Percentiles rank a stretch among this genome's conserved stretches.
Evolutionary conservation across 2,888 invertebrate species (phyloP).

Genomic region (Smittia aterrima): DNA sequence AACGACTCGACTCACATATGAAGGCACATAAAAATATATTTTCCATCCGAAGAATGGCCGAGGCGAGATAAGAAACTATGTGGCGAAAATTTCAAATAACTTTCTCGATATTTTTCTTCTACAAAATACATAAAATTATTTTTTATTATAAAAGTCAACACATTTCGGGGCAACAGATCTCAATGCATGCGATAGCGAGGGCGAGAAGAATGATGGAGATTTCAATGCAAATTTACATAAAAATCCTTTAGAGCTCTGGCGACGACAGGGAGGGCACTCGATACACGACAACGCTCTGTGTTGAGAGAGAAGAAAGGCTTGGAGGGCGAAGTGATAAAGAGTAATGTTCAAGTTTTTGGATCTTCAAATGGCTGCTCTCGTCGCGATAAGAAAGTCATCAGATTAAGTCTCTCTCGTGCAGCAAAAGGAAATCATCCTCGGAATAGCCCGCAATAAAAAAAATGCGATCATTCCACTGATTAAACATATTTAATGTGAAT

Average conservation of each 20-base stretch:
- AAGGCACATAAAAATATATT: slow-evolving; percentile 6
- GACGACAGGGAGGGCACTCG: background rate
- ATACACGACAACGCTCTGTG: background rate
- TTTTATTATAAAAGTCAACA: slow-evolving; percentile 40
- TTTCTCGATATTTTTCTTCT: slow-evolving; percentile 12
- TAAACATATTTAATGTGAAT: slow-evolving; percentile 34
- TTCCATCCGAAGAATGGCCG: slow-evolving; percentile 35
- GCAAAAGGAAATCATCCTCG: slow-evolving; percentile 14
- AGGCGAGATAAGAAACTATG: slow-evolving; percentile 35
- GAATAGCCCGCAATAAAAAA: slow-evolving; percentile 32
- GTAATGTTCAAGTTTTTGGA: slow-evolving; percentile 38
- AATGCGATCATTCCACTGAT: slow-evolving; percentile 30
- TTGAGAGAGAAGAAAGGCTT: background rate
- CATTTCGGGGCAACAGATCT: slow-evolving; percentile 24
- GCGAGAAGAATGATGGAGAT: slow-evolving; percentile 37
- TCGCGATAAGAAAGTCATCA: slow-evolving; percentile 31
- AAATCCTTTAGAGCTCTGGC: slow-evolving; percentile 27
- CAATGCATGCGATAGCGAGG: slow-evolving; percentile 8
- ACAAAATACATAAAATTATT: slow-evolving; percentile 40
- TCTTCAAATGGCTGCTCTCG: slow-evolving; percentile 32
- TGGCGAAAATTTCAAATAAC: slow-evolving; percentile 27
- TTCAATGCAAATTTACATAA: slow-evolving; percentile 39
- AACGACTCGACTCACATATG: background rate
- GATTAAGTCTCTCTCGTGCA: slow-evolving; percentile 1
- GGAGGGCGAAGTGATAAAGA: slow-evolving; percentile 32